phyloP scores from a whole-genome alignment of 2,113 vertebrate genomes.

The Rhea americana region DNA sequence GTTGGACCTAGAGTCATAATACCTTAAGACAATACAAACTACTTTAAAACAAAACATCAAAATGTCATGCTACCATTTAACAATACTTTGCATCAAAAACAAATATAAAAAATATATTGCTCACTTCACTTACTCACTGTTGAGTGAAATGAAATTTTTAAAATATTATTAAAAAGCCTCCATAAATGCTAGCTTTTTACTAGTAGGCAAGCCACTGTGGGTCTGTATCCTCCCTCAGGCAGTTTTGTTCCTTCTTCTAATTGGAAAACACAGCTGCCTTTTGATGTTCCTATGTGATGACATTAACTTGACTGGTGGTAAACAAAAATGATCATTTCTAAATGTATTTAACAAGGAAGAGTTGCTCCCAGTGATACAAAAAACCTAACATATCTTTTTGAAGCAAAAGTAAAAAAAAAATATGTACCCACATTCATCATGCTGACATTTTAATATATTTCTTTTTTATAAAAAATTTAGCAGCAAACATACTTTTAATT shows the following conservation, averaged over 20 bases:
- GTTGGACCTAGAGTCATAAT: constrained; percentile 87
- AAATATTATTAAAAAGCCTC: constrained; percentile 30
- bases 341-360: not conserved
- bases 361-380: not conserved
- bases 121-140: constrained; percentile 13
- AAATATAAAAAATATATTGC: constrained; percentile 10
- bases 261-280: constrained; percentile 24
- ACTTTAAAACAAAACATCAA: constrained; percentile 39
- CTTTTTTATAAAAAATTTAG: not conserved
- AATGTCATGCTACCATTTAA: constrained; percentile 8
- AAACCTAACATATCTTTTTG: not conserved
- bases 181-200: constrained; percentile 6
- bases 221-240: constrained; percentile 31
- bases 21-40: constrained; percentile 67
- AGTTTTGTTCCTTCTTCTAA: constrained; percentile 14
- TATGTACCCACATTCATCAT: not conserved
- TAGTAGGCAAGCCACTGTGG: not conserved
- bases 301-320: not conserved
- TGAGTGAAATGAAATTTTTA: constrained; percentile 16
- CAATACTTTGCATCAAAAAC: constrained; percentile 4
- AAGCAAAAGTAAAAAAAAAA: not conserved
- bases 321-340: constrained; percentile 19
- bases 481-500: not conserved
- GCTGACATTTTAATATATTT: not conserved
- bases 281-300: constrained; percentile 4